Evolutionary conservation across 1,140 invertebrate species (phyloP).

Genomic region (Bathynomus jamesi): DNA sequence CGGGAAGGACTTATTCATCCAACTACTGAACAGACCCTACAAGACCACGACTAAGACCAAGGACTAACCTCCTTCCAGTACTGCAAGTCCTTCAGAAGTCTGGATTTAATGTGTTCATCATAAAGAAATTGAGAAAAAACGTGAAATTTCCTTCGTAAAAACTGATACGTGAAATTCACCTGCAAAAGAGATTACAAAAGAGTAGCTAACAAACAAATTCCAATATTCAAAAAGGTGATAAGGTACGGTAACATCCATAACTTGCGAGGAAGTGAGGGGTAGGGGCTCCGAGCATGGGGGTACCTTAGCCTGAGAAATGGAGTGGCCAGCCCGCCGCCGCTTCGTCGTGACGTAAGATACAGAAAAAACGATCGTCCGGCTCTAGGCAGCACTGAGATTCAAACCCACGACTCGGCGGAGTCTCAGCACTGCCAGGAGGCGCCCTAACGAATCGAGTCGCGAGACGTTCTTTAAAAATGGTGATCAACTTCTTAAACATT

Average conservation of each 20-base stretch:
- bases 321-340: no score
- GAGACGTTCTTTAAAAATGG: not conserved
- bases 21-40: no score
- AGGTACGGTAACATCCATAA: not conserved
- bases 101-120: constrained; percentile 96
- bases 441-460: no score
- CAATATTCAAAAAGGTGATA: not conserved
- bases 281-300: not conserved
- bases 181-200: constrained; percentile 39
- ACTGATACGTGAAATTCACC: constrained; percentile 95
- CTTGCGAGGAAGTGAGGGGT: not conserved
- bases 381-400: no score
- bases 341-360: no score
- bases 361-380: no score
- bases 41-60: no score
- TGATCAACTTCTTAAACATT: not conserved
- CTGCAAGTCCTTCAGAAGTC: constrained; percentile 80
- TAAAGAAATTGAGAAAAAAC: constrained; percentile 96
- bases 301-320: not conserved
- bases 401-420: no score
- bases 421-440: no score
- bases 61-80: constrained; percentile 57
- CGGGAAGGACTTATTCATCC: no score
- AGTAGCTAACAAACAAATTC: not conserved
- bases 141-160: constrained; percentile 85